These are phyloP conservation scores for Trichomycterus rosablanca DNA, from an alignment of 2,113 vertebrate species.

Conservation along the genomic window DNA sequence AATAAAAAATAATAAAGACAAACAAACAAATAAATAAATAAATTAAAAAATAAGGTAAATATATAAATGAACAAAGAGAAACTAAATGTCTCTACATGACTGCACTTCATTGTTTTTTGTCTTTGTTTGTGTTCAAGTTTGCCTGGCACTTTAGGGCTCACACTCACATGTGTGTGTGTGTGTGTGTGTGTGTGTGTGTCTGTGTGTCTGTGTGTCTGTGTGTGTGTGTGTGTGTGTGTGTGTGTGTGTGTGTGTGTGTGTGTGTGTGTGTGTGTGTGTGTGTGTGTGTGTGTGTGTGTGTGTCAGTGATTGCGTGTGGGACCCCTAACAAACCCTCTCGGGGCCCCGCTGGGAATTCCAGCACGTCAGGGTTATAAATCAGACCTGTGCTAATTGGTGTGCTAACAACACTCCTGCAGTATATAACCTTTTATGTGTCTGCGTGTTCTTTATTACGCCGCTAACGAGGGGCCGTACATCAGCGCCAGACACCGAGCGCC, in stretches of 20 bases:
- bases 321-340: conserved; percentile 58
- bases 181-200: conserved; percentile 13
- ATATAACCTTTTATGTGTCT: conserved; percentile 76
- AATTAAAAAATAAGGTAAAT: no score
- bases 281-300: conserved; percentile 37
- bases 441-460: conserved; percentile 69
- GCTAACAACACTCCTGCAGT: conserved; percentile 67
- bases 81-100: no score
- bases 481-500: conserved; percentile 47
- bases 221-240: conserved; percentile 42
- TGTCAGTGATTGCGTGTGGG: conserved; percentile 37
- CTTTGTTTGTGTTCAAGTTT: not conserved
- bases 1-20: no score
- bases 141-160: no score
- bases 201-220: conserved; percentile 36
- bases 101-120: conserved; percentile 11
- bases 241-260: not conserved
- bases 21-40: no score
- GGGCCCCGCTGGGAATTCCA: conserved; percentile 57
- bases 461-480: conserved; percentile 66
- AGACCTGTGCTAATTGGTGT: conserved; percentile 67
- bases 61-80: no score
- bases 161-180: no score
- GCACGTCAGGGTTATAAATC: conserved; percentile 62
- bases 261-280: conserved; percentile 27